Evolutionary conservation across 2,888 invertebrate species (phyloP).

Genomic region (Dicycla oo): DNA sequence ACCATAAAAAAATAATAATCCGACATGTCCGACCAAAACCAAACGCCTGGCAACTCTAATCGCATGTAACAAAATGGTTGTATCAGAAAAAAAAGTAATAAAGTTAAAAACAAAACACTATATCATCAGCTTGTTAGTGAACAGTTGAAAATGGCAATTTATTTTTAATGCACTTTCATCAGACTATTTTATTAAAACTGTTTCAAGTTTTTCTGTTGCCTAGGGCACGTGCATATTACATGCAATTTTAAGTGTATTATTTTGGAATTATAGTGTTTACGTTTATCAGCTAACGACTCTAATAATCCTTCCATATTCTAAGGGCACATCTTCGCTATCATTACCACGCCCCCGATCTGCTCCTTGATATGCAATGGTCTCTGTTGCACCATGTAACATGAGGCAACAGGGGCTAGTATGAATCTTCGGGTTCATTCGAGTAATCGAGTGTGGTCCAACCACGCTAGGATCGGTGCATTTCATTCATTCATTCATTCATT

Average conservation of each 20-base stretch:
- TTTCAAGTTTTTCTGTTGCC: conserved; percentile 30
- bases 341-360: too few species aligned
- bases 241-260: not conserved
- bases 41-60: conserved; percentile 17
- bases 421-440: too few species aligned
- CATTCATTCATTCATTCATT: too few species aligned
- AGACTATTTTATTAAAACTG: conserved; percentile 40
- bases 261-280: not conserved
- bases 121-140: conserved; percentile 53
- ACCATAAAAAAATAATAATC: not conserved
- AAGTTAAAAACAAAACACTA: conserved; percentile 32
- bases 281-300: not conserved
- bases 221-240: conserved; percentile 19
- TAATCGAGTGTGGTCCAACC: too few species aligned
- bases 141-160: conserved; percentile 46
- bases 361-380: too few species aligned
- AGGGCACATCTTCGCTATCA: too few species aligned
- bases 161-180: conserved; percentile 50
- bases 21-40: not conserved
- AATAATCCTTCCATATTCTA: too few species aligned
- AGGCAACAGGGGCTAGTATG: too few species aligned
- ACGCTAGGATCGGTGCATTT: too few species aligned
- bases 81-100: conserved; percentile 8
- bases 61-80: conserved; percentile 39
- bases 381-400: too few species aligned